These are phyloP conservation scores for Valencia hispanica DNA, from an alignment of 2,797 vertebrate species.

Conservation along the genomic window DNA sequence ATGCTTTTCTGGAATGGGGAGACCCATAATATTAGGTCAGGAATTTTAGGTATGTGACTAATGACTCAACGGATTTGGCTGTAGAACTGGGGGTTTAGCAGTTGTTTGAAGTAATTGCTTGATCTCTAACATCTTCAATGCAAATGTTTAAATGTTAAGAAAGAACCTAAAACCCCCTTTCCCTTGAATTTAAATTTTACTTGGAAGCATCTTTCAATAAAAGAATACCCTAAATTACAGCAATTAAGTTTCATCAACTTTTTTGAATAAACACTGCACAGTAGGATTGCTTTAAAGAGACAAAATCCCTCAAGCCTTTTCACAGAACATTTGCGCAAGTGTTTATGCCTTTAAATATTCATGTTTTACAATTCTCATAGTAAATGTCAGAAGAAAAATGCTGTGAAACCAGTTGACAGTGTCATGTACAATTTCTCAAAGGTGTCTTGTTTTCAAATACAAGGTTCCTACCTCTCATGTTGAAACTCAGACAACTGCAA, in stretches of 20 bases:
- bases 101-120: background rate
- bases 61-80: background rate
- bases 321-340: background rate
- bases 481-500: background rate
- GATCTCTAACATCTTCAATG: too few relatives aligned
- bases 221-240: background rate
- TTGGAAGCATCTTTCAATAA: background rate
- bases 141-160: too few relatives aligned
- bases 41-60: background rate
- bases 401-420: background rate
- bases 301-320: background rate
- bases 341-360: conserved; percentile 4
- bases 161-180: background rate
- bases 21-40: background rate
- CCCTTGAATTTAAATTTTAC: background rate
- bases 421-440: background rate
- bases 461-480: background rate
- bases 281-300: background rate
- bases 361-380: background rate
- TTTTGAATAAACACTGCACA: background rate
- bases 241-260: background rate
- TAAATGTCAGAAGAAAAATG: conserved; percentile 8
- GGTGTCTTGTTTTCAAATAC: conserved; percentile 5
- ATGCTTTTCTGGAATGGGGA: background rate
- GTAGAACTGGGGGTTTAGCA: background rate